phyloP scores from a whole-genome alignment of 2,113 vertebrate genomes.

The Tricholaema leucomelas region DNA sequence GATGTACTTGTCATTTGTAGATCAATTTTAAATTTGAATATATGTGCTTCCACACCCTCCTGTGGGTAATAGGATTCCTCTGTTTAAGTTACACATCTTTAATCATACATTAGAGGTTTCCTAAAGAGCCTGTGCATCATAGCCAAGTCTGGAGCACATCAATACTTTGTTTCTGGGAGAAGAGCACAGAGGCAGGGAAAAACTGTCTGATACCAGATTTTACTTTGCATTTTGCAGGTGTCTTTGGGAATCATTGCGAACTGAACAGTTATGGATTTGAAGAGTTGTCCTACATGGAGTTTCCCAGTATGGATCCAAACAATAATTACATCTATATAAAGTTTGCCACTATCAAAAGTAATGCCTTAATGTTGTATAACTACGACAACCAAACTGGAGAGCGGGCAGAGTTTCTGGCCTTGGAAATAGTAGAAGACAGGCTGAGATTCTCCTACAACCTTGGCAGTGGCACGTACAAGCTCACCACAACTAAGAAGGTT shows the following conservation, averaged over 20 bases:
- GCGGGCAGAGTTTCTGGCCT: constrained; percentile 91
- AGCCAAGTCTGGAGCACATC: neutral
- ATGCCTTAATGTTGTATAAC: constrained; percentile 92
- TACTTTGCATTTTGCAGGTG: constrained; percentile 78
- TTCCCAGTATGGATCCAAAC: constrained; percentile 95
- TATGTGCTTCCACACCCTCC: neutral
- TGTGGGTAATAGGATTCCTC: neutral
- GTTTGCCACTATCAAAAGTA: constrained; percentile 91
- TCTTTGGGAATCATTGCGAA: constrained; percentile 97
- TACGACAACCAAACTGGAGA: constrained; percentile 95
- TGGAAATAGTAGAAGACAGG: constrained; percentile 88
- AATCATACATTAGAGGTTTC: neutral
- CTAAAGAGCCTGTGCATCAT: neutral
- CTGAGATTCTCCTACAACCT: constrained; percentile 95
- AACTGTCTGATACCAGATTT: neutral
- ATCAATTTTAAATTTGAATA: neutral
- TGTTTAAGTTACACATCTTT: neutral
- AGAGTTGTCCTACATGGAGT: constrained; percentile 97
- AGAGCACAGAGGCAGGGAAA: neutral
- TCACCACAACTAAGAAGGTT: constrained; percentile 90
- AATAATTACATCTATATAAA: constrained; percentile 98
- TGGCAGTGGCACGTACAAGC: constrained; percentile 88
- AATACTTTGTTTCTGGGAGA: neutral
- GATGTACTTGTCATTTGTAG: neutral
- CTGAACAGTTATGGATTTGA: constrained; percentile 97